These are phyloP conservation scores for Xylota sylvarum DNA, from an alignment of 2,888 invertebrate genomes.

Conservation along the genomic window DNA sequence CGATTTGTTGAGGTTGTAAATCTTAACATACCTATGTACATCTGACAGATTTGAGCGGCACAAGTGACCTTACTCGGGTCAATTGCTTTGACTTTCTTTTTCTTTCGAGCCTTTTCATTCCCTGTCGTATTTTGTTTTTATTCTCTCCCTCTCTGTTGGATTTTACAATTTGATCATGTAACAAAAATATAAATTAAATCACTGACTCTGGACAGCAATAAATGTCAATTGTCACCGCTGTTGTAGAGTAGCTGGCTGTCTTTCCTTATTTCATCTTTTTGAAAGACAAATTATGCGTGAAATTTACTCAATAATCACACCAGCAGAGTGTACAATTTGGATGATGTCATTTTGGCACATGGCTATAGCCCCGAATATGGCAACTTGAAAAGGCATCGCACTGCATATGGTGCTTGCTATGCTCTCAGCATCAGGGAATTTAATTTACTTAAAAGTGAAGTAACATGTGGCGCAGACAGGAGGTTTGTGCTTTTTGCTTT, in stretches of 20 bases:
- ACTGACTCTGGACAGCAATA: conserved; percentile 51
- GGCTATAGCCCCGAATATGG: conserved; percentile 51
- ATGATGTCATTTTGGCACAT: conserved; percentile 67
- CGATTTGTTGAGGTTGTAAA: conserved; percentile 17
- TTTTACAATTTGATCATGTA: conserved; percentile 17
- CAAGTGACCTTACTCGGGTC: conserved; percentile 47
- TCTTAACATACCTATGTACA: conserved; percentile 10
- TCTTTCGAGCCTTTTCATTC: conserved; percentile 19
- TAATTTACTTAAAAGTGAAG: conserved; percentile 28
- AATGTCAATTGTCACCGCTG: conserved; percentile 55
- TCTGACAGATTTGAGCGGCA: conserved; percentile 36
- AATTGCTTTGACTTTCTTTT: conserved; percentile 51
- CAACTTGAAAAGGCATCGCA: conserved; percentile 35
- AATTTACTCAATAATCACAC: conserved; percentile 65
- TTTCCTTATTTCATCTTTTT: conserved; percentile 30
- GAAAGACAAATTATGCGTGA: conserved; percentile 59
- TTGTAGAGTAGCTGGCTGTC: conserved; percentile 15
- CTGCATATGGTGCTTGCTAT: conserved; percentile 45
- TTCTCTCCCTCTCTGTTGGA: background rate
- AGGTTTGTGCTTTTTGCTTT: conserved; percentile 21
- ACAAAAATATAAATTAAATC: conserved; percentile 2
- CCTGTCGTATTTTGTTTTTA: background rate
- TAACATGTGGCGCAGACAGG: conserved; percentile 56
- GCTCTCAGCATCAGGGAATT: conserved; percentile 45
- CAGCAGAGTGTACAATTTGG: conserved; percentile 18